These are phyloP conservation scores for Ursus arctos DNA, from an alignment of 2,113 vertebrate species.

Conservation along the genomic window DNA sequence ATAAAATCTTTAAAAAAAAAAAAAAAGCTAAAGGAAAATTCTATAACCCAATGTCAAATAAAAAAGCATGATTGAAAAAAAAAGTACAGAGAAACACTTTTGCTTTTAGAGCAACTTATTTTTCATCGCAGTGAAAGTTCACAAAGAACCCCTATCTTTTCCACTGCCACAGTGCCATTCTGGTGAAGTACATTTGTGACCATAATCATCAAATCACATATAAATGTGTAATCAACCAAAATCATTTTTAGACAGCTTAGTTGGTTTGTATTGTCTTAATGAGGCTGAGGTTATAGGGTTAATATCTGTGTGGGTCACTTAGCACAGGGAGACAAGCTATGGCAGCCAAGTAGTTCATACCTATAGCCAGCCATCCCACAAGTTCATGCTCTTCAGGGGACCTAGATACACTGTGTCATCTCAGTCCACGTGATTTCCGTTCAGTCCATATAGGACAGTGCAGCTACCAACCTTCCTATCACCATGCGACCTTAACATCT, in stretches of 20 bases:
- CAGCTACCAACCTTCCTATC: background rate
- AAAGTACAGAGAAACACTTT: background rate
- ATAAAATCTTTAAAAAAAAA: too few relatives aligned
- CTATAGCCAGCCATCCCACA: background rate
- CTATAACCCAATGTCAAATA: background rate
- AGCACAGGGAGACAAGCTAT: background rate
- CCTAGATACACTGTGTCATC: too few relatives aligned
- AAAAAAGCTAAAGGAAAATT: constrained; percentile 22
- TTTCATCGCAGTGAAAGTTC: constrained; percentile 19
- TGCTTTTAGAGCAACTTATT: constrained; percentile 43
- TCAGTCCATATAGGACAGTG: background rate
- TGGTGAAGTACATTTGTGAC: constrained; percentile 8
- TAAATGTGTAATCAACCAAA: constrained; percentile 47
- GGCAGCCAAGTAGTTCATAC: background rate
- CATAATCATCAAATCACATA: constrained; percentile 52
- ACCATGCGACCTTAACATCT: background rate
- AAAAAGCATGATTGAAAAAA: background rate
- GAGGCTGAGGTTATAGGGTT: background rate
- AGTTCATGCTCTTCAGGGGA: background rate
- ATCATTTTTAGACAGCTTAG: constrained; percentile 57
- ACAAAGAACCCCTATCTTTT: background rate
- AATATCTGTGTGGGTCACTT: background rate
- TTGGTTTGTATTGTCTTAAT: constrained; percentile 34
- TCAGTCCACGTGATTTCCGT: background rate
- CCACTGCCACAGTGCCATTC: background rate